Evolutionary conservation across 1,140 invertebrate species (phyloP).

Genomic region (Cheumatopsyche charites): DNA sequence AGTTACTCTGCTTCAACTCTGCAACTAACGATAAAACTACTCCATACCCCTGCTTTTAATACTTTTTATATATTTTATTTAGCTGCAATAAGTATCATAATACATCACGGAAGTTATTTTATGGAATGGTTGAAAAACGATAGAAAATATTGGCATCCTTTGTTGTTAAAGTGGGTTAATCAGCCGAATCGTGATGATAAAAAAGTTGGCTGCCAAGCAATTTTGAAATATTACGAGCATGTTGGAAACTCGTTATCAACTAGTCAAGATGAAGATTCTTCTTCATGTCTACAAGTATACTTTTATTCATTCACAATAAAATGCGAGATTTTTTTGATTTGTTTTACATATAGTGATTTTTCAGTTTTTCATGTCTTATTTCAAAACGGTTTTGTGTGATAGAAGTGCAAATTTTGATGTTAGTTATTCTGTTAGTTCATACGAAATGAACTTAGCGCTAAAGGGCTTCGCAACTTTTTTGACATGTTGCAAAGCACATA

Average conservation of each 20-base stretch:
- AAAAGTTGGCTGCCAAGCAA: slow-evolving; percentile 27
- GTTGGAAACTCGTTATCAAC: slow-evolving; percentile 23
- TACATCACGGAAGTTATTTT: slow-evolving; percentile 31
- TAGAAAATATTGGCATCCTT: slow-evolving; percentile 40
- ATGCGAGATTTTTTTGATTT: not conserved
- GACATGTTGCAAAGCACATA: slow-evolving; percentile 23
- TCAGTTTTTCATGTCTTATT: slow-evolving; percentile 44
- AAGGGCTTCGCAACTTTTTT: slow-evolving; percentile 41
- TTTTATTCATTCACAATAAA: slow-evolving; percentile 1
- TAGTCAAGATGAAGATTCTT: slow-evolving; percentile 2
- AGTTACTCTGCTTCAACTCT: too few species aligned
- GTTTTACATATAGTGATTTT: slow-evolving; percentile 27
- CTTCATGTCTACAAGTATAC: slow-evolving; percentile 7
- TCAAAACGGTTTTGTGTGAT: slow-evolving; percentile 29
- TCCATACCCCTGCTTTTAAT: too few species aligned
- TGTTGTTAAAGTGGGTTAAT: slow-evolving; percentile 36
- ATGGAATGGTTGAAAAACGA: slow-evolving; percentile 26
- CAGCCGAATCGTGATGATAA: slow-evolving; percentile 37
- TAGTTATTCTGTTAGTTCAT: not conserved
- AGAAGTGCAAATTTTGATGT: not conserved
- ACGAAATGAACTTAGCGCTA: slow-evolving; percentile 34
- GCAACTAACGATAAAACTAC: too few species aligned
- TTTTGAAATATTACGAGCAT: slow-evolving; percentile 35
- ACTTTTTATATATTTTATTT: not conserved
- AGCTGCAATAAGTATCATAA: slow-evolving; percentile 33